Evolutionary conservation across 2,888 invertebrate genomes (phyloP).

Genomic region (Epicampocera succincta): DNA sequence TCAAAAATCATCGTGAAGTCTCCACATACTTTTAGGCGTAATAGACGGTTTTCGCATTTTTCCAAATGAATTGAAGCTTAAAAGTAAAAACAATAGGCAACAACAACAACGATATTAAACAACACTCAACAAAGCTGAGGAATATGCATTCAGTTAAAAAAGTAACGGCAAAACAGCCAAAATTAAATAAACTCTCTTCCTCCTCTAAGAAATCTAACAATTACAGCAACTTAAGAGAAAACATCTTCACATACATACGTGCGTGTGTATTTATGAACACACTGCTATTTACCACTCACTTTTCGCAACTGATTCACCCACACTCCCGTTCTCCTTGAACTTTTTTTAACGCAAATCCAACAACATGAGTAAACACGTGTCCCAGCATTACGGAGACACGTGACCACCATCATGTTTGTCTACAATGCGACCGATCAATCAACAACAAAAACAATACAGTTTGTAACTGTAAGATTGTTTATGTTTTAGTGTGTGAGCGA

Average conservation of each 20-base stretch:
- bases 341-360: conserved; percentile 39
- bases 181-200: conserved; percentile 30
- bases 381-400: conserved; percentile 78
- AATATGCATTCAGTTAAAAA: conserved; percentile 19
- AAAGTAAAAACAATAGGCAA: conserved; percentile 46
- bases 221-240: conserved; percentile 32
- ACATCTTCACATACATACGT: conserved; percentile 61
- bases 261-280: neutral
- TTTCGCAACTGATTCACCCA: conserved; percentile 48
- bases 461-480: conserved; percentile 40
- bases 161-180: conserved; percentile 32
- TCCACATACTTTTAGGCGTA: conserved; percentile 63
- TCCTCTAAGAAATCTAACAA: conserved; percentile 51
- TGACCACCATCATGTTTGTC: conserved; percentile 82
- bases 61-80: conserved; percentile 66
- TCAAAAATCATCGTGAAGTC: conserved; percentile 60
- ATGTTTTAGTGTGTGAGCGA: neutral
- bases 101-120: conserved; percentile 45
- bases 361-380: conserved; percentile 77
- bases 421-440: conserved; percentile 81
- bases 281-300: conserved; percentile 10
- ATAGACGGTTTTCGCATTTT: conserved; percentile 55
- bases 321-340: conserved; percentile 17
- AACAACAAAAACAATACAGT: conserved; percentile 72
- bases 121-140: conserved; percentile 43